Percentiles rank a stretch among this genome's conserved stretches.
phyloP scores from a whole-genome alignment of 1,140 invertebrate genomes.

The Rhagoletis pomonella region DNA sequence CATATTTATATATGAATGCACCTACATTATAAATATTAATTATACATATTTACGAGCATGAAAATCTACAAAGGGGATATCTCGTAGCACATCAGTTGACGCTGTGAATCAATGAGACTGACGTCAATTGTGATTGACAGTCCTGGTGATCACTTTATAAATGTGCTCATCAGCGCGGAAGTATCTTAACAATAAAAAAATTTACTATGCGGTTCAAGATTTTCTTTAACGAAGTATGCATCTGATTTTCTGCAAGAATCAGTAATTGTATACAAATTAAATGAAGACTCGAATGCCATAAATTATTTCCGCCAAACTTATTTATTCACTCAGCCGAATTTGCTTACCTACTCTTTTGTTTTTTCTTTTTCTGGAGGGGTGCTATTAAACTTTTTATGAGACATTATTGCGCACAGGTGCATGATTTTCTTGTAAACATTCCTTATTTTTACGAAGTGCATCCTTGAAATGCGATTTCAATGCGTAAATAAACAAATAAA shows the following conservation, averaged over 20 bases:
- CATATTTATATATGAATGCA: neutral
- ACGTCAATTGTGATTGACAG: neutral
- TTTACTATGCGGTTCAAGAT: neutral
- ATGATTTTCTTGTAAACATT: constrained; percentile 15
- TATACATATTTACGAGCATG: too few species aligned
- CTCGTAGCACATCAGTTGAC: neutral
- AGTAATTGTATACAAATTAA: neutral
- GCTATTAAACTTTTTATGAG: neutral
- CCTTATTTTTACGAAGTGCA: neutral
- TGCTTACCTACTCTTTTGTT: neutral
- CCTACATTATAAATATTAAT: too few species aligned
- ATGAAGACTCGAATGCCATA: neutral
- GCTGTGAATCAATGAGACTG: neutral
- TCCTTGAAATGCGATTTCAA: neutral
- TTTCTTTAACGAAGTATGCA: too few species aligned
- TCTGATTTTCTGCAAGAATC: neutral
- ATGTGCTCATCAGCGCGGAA: neutral
- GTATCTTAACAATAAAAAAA: neutral
- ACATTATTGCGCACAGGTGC: neutral
- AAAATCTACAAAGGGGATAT: neutral
- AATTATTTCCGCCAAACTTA: neutral
- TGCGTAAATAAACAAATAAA: too few species aligned
- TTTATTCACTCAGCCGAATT: neutral
- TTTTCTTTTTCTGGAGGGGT: neutral
- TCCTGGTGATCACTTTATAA: too few species aligned